These are phyloP conservation scores for Amphimallon solstitiale DNA, from an alignment of 2,888 invertebrate species.

Conservation along the genomic window DNA sequence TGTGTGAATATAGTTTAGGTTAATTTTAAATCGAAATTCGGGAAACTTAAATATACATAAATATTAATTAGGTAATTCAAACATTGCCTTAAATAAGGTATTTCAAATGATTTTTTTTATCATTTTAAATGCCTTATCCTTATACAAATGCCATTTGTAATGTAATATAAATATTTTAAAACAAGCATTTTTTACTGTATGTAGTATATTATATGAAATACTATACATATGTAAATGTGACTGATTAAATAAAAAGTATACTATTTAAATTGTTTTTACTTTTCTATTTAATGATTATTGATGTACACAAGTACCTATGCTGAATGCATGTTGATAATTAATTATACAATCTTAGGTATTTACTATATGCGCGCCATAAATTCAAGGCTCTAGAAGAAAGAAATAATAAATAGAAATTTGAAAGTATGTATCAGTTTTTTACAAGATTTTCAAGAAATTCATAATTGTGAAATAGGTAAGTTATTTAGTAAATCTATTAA, in stretches of 20 bases:
- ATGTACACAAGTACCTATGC: not conserved
- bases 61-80: constrained; percentile 39
- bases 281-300: not conserved
- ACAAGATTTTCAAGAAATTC: no score
- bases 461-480: no score
- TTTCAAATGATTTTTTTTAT: constrained; percentile 44
- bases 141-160: constrained; percentile 49
- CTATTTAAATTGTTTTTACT: constrained; percentile 15
- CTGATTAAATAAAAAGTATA: constrained; percentile 38
- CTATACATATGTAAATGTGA: constrained; percentile 41
- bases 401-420: no score
- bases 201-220: constrained; percentile 41
- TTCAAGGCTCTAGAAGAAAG: no score
- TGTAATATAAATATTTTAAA: constrained; percentile 52
- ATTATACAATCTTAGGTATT: no score
- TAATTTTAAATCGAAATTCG: constrained; percentile 32
- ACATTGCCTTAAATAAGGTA: constrained; percentile 46
- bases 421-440: no score
- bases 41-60: constrained; percentile 25
- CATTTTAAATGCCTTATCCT: constrained; percentile 47
- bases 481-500: no score
- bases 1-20: constrained; percentile 46
- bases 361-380: no score
- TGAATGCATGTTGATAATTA: no score
- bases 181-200: constrained; percentile 52